Conservation (phyloP, 1,140 invertebrate genomes). For the Leptinotarsa lineolata region DNA sequence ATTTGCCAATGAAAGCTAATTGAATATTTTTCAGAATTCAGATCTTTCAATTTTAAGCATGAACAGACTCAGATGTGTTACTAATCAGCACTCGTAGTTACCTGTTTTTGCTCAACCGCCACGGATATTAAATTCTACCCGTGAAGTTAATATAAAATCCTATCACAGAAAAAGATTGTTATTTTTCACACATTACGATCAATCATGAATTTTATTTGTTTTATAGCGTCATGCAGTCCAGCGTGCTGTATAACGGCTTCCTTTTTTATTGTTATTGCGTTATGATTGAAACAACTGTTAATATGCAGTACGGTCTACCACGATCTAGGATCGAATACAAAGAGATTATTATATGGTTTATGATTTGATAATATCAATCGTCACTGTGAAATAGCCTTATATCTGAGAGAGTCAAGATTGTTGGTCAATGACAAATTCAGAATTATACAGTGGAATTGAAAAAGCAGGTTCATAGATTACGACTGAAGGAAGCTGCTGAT, state of each 20-base stretch:
- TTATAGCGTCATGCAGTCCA: not conserved
- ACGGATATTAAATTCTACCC: not conserved
- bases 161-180: not conserved
- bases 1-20: too few species aligned
- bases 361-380: not conserved
- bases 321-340: not conserved
- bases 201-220: not conserved
- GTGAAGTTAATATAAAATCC: not conserved
- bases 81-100: not conserved
- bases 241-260: not conserved
- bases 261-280: slow-evolving; percentile 6
- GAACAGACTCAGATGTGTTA: not conserved
- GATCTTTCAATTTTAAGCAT: too few species aligned
- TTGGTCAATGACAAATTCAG: too few species aligned
- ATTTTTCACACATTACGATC: not conserved
- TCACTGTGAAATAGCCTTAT: not conserved
- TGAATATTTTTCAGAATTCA: too few species aligned
- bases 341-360: not conserved
- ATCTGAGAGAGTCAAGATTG: too few species aligned
- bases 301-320: not conserved
- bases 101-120: not conserved
- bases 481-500: too few species aligned
- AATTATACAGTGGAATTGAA: too few species aligned
- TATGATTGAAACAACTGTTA: not conserved
- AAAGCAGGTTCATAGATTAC: too few species aligned